Conservation (phyloP, 2,888 invertebrate genomes). For the Gryllus longicercus region DNA sequence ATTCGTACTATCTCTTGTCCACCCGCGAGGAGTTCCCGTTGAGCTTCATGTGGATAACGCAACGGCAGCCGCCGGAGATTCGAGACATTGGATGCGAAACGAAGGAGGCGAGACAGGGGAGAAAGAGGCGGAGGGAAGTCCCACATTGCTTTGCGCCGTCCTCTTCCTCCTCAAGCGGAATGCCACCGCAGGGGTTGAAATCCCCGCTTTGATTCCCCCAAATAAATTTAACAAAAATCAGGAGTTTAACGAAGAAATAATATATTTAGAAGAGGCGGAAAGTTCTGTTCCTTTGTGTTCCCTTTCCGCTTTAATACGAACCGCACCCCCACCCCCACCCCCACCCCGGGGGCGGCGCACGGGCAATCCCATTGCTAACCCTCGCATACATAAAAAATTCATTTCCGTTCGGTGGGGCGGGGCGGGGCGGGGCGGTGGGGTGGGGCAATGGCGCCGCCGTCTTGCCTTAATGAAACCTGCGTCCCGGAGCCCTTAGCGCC, state of each 20-base stretch:
- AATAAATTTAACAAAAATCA: conserved; percentile 17
- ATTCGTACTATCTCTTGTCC: no score
- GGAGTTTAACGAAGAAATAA: conserved; percentile 10
- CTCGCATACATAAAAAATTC: conserved; percentile 17
- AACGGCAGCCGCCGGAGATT: no score
- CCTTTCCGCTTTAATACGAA: neutral
- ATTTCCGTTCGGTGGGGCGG: neutral
- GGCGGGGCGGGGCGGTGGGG: no score
- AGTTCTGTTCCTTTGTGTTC: conserved; percentile 1
- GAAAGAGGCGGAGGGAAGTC: neutral
- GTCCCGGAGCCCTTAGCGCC: neutral
- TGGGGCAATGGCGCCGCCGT: neutral
- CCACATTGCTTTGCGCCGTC: neutral
- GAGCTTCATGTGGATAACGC: no score
- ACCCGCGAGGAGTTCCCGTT: no score
- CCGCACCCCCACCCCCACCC: neutral
- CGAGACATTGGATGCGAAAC: no score
- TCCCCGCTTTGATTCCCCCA: neutral
- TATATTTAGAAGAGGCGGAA: neutral
- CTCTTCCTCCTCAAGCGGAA: neutral
- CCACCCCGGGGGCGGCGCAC: neutral
- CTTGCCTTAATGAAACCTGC: neutral
- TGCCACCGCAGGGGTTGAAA: neutral
- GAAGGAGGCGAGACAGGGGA: no score
- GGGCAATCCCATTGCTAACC: neutral